Base-by-base conservation (phyloP, 2,113 vertebrate genomes). In the Gasterosteus aculeatus region DNA sequence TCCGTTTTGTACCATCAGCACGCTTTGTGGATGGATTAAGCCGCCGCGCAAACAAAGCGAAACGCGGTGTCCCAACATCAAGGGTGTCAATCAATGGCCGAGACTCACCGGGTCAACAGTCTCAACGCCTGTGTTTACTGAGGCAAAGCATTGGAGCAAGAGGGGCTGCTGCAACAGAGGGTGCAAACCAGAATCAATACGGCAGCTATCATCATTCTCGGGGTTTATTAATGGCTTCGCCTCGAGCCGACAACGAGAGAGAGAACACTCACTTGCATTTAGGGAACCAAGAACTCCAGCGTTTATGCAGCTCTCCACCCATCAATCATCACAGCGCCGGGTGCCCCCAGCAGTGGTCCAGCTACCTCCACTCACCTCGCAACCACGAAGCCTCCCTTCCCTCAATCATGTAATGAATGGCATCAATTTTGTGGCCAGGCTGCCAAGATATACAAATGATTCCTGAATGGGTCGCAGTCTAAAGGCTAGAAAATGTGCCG, bases 181-280 rank as follows among this genome's bases (percentile, higher is more conserved):
- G 79, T 71, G 84, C 75, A 85, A 85, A 86, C 66, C 61, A 10
- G 59, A 90, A 92, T 93, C 90, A 77, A 92, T 93, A 85, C 60
- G 87, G 79, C 88, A 80, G 84, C 90, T 89, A 91, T 93, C 89
- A 91, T 91, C 88, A 92, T 93, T 89, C 89, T 75, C 85, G 61
- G 65, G 72, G 54, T 89, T 88, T 92, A 89, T 91, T 90, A 90
- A 93, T 89, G 90, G 78, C 84, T 79, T 75, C 11, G 85, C 85
- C 82, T 26, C 49, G 44, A 87, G 89, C 85, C 14, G 57, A 61
- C 74, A 60, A 63, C 76, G 68, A 80, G 81, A 89, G 80, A 78
- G 62, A 64, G 19, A 82, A 87, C 83, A 82, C 84, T 89, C 79
- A 72, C 83, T 91, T 86, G 84, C 87, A 89, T 93, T 91, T 87